Base-by-base conservation (phyloP, 1,140 invertebrate species). In the Heterodera schachtii region DNA sequence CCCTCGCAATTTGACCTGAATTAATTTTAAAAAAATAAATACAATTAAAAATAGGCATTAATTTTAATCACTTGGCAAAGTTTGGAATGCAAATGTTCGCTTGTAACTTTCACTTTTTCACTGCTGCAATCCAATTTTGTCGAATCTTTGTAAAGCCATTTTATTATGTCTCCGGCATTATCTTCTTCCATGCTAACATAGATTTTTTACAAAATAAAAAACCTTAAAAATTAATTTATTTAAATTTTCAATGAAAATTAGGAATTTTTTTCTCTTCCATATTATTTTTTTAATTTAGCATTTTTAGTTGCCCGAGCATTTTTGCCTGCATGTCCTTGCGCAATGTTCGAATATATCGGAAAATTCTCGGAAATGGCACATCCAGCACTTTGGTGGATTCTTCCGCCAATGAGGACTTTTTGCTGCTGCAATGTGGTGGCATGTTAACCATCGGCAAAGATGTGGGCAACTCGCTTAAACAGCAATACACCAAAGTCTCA, bases 271-370 rank as follows among this genome's bases (percentile, higher is more conserved):
- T 31, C 31, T 31, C 31, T 31, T 31, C 31, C 31, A 31, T 31
- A 31, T 52, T 6, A 52, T 19, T 19, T 19, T 64, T 64, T 16
- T 64, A 64, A 13, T 3, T 64, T 64, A 52, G 49, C 6, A 8
- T 52, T 52, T 13, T 64, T 64, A 19, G 57, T 19, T 64, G 57
- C 16, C 16, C 57, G 57, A 19, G 13, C 13, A 19, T 19, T 19
- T 60, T 19, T 60, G 57, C 57, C 57, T 19, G 16, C 57, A 78
- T 78, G 77, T 66, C 77, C 11, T 76, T 89, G 43, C 85, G 87
- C 43, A 87, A 86, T 31, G 82, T 84, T 75, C 82, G 86, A 46
- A 70, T 90, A 43, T 89, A 87, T 74, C 66, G 81, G 60, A 79
- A 71, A 49, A 69, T 81, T 66, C 80, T 78, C 66, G 64, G 64